These are phyloP conservation scores for Danionella dracula DNA, from an alignment of 2,797 vertebrate genomes.

Conservation along the genomic window DNA sequence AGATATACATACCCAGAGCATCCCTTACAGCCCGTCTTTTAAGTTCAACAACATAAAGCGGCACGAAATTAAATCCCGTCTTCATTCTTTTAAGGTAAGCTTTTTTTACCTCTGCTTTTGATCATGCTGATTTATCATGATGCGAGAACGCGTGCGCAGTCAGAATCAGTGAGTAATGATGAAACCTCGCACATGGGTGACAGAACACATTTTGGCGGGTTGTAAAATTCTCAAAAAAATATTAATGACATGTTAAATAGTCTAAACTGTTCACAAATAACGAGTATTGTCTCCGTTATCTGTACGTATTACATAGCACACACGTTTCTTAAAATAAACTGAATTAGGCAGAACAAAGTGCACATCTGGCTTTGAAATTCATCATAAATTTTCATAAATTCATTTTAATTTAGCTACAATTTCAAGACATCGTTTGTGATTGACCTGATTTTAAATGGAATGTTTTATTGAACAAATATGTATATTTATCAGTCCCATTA, in stretches of 20 bases:
- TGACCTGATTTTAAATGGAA: not conserved
- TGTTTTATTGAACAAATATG: too few species aligned
- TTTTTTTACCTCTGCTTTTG: not conserved
- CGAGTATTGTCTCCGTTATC: too few species aligned
- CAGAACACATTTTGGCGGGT: constrained; percentile 41
- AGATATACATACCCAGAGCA: not conserved
- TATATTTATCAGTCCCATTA: too few species aligned
- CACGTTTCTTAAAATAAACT: too few species aligned
- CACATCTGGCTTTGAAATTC: too few species aligned
- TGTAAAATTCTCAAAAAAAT: too few species aligned
- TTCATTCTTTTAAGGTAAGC: constrained; percentile 25
- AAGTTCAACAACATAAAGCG: not conserved
- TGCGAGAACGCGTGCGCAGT: constrained; percentile 37
- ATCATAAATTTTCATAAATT: too few species aligned
- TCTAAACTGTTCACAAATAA: too few species aligned
- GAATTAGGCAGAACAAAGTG: too few species aligned
- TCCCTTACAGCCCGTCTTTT: not conserved
- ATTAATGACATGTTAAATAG: too few species aligned
- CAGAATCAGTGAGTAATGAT: constrained; percentile 61
- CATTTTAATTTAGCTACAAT: too few species aligned
- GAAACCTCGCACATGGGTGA: constrained; percentile 63
- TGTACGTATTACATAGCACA: too few species aligned
- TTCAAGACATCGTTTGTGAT: not conserved
- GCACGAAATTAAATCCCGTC: not conserved
- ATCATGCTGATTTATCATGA: not conserved